phyloP scores from a whole-genome alignment of 1,140 invertebrate genomes.

The Zaprionus africanus region DNA sequence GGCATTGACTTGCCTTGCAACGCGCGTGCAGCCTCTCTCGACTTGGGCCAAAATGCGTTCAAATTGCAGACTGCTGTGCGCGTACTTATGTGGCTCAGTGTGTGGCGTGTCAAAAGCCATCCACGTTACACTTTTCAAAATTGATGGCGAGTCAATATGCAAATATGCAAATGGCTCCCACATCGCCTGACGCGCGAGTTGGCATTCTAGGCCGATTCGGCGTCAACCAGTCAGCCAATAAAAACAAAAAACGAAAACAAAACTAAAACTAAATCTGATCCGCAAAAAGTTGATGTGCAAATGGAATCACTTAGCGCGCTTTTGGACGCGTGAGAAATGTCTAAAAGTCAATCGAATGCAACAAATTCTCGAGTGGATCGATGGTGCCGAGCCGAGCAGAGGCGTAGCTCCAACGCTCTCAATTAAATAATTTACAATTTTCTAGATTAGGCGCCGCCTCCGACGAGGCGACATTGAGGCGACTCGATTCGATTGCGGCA shows the following conservation, averaged over 20 bases:
- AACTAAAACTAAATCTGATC: constrained; percentile 17
- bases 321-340: constrained; percentile 51
- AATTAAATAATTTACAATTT: constrained; percentile 56
- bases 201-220: constrained; percentile 39
- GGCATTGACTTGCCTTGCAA: constrained; percentile 37
- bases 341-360: constrained; percentile 45
- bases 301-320: constrained; percentile 31
- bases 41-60: constrained; percentile 36
- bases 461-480: constrained; percentile 42
- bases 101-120: constrained; percentile 36
- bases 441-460: constrained; percentile 52
- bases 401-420: constrained; percentile 43
- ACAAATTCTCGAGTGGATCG: constrained; percentile 31
- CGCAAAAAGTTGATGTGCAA: constrained; percentile 41
- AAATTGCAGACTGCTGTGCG: background rate
- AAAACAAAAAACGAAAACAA: constrained; percentile 27
- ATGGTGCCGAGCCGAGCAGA: constrained; percentile 22
- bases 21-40: constrained; percentile 8
- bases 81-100: background rate
- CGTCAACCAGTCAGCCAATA: constrained; percentile 16
- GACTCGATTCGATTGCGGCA: constrained; percentile 16
- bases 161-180: constrained; percentile 49
- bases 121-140: constrained; percentile 44
- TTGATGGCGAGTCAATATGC: constrained; percentile 14
- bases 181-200: constrained; percentile 21